Conservation (phyloP, 2,888 invertebrate species). For the Dryadula phaetusa region DNA sequence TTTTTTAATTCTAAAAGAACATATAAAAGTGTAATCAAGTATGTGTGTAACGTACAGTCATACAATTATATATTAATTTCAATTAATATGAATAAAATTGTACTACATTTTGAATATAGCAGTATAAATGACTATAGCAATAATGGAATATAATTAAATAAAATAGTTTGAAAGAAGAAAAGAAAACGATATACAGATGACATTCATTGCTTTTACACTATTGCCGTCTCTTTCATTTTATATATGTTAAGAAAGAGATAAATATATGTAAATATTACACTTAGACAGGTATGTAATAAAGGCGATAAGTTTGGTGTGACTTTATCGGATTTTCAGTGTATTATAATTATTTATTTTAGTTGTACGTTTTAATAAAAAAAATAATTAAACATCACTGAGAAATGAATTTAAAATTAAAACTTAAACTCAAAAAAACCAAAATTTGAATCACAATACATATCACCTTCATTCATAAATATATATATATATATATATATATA, state of each 20-base stretch:
- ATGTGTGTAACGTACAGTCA: background rate
- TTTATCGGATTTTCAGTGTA: too few species aligned
- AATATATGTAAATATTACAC: background rate
- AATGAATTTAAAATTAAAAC: too few species aligned
- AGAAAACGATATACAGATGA: slow-evolving; percentile 1
- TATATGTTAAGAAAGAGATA: background rate
- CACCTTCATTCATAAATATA: background rate
- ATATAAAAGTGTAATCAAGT: background rate
- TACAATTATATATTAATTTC: background rate
- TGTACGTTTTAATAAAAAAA: too few species aligned
- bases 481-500: too few species aligned
- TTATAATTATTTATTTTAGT: too few species aligned
- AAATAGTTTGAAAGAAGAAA: slow-evolving; percentile 21
- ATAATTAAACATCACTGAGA: too few species aligned
- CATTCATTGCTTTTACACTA: background rate
- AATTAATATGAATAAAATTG: background rate
- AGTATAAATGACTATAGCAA: slow-evolving; percentile 26
- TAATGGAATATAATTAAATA: slow-evolving; percentile 16
- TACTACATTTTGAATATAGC: slow-evolving; percentile 6
- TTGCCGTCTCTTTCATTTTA: background rate
- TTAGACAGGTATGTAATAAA: too few species aligned
- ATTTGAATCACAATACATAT: too few species aligned
- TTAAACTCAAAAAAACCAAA: too few species aligned
- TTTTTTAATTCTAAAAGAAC: background rate
- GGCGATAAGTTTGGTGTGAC: too few species aligned